A percentile compares a stretch with the other conserved stretches of the same genome.
phyloP scores from a whole-genome alignment of 1,140 invertebrate genomes.

The Phymastichus coffea region DNA sequence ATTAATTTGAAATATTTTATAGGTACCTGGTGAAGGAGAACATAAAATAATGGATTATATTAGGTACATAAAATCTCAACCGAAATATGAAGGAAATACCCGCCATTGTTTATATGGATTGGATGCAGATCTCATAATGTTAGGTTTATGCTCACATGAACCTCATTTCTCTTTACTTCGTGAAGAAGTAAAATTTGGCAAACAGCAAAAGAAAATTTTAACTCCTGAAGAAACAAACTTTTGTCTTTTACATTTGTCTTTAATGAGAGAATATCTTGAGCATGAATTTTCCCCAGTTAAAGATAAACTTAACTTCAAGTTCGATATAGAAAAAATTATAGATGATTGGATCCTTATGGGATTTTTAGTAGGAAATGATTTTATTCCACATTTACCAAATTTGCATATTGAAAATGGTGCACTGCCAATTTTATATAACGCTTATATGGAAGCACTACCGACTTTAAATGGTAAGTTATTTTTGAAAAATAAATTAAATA shows the following conservation, averaged over 20 bases:
- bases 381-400: constrained; percentile 92
- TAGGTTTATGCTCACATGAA: constrained; percentile 91
- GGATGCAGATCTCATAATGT: constrained; percentile 95
- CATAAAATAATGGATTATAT: constrained; percentile 99
- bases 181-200: constrained; percentile 85
- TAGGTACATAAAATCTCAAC: constrained; percentile 77
- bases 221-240: constrained; percentile 90
- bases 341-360: constrained; percentile 88
- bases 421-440: constrained; percentile 80
- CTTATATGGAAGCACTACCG: constrained; percentile 86
- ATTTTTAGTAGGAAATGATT: constrained; percentile 96
- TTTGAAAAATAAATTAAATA: constrained; percentile 1
- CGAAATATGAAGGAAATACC: constrained; percentile 84
- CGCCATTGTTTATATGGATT: constrained; percentile 93
- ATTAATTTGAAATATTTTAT: constrained; percentile 6
- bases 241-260: constrained; percentile 86
- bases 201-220: constrained; percentile 60
- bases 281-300: constrained; percentile 85
- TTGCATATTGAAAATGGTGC: constrained; percentile 91
- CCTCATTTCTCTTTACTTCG: constrained; percentile 89
- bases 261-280: constrained; percentile 90
- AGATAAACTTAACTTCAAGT: constrained; percentile 64
- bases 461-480: constrained; percentile 73
- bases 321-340: constrained; percentile 78
- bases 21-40: constrained; percentile 95